Percentiles rank a stretch among this genome's conserved stretches.
Evolutionary conservation across 2,113 vertebrate species (phyloP).

Genomic region (Anseranas semipalmata): DNA sequence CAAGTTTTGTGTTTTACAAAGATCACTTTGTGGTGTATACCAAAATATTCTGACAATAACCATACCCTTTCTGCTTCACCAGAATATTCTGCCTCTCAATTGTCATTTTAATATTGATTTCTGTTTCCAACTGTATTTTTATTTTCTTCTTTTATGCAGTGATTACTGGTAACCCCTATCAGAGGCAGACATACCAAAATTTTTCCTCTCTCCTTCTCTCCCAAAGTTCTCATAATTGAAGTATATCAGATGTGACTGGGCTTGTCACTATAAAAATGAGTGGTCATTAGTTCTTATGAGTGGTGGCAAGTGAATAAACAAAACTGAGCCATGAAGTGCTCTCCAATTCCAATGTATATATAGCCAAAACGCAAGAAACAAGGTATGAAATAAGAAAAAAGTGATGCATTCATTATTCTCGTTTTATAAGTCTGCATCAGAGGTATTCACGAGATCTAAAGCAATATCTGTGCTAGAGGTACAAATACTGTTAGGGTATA

Average conservation of each 20-base stretch:
- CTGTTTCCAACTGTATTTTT: background rate
- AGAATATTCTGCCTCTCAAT: background rate
- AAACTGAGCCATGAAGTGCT: background rate
- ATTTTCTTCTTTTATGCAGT: background rate
- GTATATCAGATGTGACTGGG: background rate
- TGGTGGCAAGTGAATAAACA: background rate
- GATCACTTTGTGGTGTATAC: background rate
- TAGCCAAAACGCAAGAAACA: background rate
- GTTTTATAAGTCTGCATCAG: background rate
- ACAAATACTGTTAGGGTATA: background rate
- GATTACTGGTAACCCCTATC: background rate
- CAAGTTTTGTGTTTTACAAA: background rate
- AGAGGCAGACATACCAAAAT: background rate
- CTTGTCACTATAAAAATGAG: background rate
- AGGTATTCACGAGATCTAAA: background rate
- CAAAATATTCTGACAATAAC: background rate
- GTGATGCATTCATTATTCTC: background rate
- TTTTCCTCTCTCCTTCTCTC: background rate
- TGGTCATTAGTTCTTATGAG: background rate
- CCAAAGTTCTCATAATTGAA: background rate
- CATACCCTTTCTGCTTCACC: background rate
- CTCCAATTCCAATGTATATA: background rate
- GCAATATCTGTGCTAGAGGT: accelerated
- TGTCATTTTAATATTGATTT: background rate
- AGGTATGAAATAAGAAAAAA: background rate